Percentiles rank a stretch among this genome's conserved stretches.
Conservation (phyloP, 2,113 vertebrate genomes). For the Actenoides hombroni region DNA sequence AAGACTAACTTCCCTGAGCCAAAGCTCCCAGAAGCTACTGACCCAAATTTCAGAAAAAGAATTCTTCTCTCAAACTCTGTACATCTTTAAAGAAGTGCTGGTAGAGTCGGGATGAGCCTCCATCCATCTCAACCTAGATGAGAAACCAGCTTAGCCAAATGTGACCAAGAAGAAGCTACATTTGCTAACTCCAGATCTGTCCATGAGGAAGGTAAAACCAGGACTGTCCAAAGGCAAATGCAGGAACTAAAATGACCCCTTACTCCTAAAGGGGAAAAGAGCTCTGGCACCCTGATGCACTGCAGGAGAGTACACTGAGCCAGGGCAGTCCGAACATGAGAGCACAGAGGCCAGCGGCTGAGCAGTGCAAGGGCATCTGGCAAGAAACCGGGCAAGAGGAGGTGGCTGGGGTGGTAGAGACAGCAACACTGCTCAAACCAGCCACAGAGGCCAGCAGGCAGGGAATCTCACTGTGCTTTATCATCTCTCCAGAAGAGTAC, state of each 20-base stretch:
- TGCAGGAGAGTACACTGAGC: rapidly evolving
- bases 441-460: rapidly evolving
- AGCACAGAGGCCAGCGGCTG: rapidly evolving
- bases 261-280: background rate
- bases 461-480: background rate
- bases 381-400: background rate
- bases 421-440: background rate
- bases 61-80: background rate
- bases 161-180: background rate
- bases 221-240: background rate
- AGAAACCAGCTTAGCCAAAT: background rate
- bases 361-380: background rate
- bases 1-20: background rate
- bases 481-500: background rate
- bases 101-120: background rate
- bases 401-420: background rate
- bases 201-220: background rate
- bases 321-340: background rate
- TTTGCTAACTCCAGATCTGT: background rate
- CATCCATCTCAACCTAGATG: background rate
- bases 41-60: background rate
- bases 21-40: background rate
- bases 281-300: rapidly evolving
- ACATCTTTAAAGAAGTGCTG: background rate
- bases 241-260: background rate